Evolutionary conservation across 2,113 vertebrate species (phyloP).

Genomic region (Pachypanchax playfairii): DNA sequence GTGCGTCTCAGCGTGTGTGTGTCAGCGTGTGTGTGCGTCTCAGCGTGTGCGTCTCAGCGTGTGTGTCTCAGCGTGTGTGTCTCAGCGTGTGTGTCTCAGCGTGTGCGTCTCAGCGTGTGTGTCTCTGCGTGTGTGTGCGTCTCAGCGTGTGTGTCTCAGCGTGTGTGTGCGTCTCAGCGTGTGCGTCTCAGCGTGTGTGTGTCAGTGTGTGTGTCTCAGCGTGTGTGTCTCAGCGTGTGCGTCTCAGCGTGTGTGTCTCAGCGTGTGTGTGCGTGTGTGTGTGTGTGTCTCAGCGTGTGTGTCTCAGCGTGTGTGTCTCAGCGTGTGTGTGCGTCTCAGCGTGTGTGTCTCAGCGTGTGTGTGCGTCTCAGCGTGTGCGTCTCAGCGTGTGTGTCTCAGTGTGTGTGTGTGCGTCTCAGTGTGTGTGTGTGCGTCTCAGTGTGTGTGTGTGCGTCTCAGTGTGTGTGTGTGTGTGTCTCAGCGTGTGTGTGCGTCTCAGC

Average conservation of each 20-base stretch:
- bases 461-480: neutral
- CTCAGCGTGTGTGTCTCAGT: no score
- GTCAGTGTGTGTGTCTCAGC: no score
- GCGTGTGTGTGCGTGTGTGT: constrained; percentile 7
- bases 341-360: constrained; percentile 9
- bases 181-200: neutral
- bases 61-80: neutral
- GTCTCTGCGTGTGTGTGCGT: no score
- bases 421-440: neutral
- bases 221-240: no score
- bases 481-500: no score
- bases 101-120: no score
- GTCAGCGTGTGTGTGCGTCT: neutral
- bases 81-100: constrained; percentile 14
- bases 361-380: neutral
- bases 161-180: constrained; percentile 8
- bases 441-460: constrained; percentile 12
- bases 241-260: neutral
- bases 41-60: no score
- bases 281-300: neutral
- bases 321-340: neutral
- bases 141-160: neutral
- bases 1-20: constrained; percentile 10
- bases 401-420: no score
- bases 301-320: no score